Percentiles rank a stretch among this genome's conserved stretches.
Evolutionary conservation across 2,888 invertebrate genomes (phyloP).

Genomic region (Plusia festucae): DNA sequence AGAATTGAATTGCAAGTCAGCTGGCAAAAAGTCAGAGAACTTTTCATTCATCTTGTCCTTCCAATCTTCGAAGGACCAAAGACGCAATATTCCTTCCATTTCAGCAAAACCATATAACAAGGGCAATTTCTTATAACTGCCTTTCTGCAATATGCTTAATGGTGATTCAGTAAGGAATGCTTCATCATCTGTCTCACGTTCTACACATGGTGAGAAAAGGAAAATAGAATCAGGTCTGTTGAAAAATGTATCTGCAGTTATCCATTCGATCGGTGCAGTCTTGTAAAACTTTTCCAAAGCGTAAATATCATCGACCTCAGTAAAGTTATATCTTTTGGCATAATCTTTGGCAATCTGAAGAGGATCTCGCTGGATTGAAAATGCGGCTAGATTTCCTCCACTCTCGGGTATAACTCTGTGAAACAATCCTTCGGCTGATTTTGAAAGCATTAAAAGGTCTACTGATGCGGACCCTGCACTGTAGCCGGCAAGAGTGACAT

Average conservation of each 20-base stretch:
- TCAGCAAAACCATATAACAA: constrained; percentile 70
- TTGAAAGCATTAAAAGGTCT: constrained; percentile 63
- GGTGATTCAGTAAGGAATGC: constrained; percentile 67
- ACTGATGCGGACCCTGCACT: constrained; percentile 66
- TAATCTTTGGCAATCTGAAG: constrained; percentile 62
- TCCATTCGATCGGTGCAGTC: constrained; percentile 55
- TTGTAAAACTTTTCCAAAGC: constrained; percentile 71
- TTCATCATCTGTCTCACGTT: constrained; percentile 43
- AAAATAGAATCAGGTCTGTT: constrained; percentile 54
- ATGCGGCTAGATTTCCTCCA: constrained; percentile 57
- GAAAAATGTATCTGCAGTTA: constrained; percentile 51
- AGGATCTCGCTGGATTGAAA: constrained; percentile 66
- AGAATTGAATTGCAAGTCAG: constrained; percentile 65
- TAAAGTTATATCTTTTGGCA: constrained; percentile 59
- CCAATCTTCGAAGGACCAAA: constrained; percentile 62
- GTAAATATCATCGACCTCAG: constrained; percentile 61
- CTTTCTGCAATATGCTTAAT: constrained; percentile 63
- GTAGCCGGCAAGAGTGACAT: constrained; percentile 65
- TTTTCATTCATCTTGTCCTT: constrained; percentile 69
- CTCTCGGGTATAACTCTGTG: constrained; percentile 69
- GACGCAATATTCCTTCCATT: constrained; percentile 71
- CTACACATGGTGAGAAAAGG: constrained; percentile 59
- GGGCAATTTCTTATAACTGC: constrained; percentile 64
- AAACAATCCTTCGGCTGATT: constrained; percentile 63
- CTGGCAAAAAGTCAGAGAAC: constrained; percentile 73